Conservation (phyloP, 92 coral and sea anemone genomes). For the Porites divaricata region DNA sequence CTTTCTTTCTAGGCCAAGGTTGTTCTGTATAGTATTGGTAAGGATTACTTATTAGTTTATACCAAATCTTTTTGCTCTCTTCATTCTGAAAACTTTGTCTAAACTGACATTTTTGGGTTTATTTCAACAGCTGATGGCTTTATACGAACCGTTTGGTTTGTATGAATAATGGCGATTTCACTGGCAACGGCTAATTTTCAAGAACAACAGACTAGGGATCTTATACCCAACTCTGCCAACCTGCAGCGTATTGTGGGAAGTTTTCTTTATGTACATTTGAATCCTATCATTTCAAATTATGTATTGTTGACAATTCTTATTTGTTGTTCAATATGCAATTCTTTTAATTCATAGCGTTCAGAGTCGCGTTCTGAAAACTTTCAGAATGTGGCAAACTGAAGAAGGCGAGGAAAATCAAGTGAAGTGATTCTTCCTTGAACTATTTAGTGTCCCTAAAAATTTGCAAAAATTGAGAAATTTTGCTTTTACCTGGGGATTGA, state of each 20-base stretch:
- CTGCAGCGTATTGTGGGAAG: background rate
- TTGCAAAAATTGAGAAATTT: too few relatives aligned
- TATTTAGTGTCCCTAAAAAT: too few relatives aligned
- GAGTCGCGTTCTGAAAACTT: too few relatives aligned
- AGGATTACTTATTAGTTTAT: slow-evolving; percentile 10
- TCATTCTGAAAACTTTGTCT: background rate
- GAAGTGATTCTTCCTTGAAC: too few relatives aligned
- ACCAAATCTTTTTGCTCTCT: background rate
- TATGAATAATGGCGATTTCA: slow-evolving; percentile 32
- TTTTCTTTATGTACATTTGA: too few relatives aligned
- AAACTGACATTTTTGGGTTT: background rate
- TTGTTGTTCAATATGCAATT: background rate
- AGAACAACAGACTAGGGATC: background rate
- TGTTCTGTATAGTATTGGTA: slow-evolving; percentile 85
- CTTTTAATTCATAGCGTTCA: background rate
- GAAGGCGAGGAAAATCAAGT: too few relatives aligned
- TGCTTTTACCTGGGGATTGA: too few relatives aligned
- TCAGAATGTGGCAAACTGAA: too few relatives aligned
- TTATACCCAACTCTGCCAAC: background rate
- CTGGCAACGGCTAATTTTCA: background rate
- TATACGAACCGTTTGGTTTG: slow-evolving; percentile 93
- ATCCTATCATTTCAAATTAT: background rate
- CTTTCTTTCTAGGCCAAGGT: slow-evolving; percentile 71
- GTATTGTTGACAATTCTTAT: background rate
- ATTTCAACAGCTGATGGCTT: slow-evolving; percentile 86